Evolutionary conservation across 2,888 invertebrate species (phyloP), one percentile per base, ranked within the genome.

Genomic region (Plebejus anna): DNA sequence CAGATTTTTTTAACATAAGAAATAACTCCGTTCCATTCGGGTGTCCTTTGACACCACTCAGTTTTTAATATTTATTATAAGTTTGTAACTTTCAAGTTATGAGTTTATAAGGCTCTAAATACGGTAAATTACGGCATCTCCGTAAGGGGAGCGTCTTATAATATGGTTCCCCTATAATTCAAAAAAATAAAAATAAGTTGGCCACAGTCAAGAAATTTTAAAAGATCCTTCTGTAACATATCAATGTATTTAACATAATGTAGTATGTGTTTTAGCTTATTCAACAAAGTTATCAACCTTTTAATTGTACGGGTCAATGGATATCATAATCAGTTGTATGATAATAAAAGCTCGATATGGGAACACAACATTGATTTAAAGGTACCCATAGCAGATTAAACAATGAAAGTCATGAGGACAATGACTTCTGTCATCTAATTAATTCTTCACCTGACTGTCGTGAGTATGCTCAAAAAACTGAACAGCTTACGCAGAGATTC

Each of bases 321-420:
- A 32, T 36, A 66, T 28, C 11, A 6, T 61, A 66, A 66, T 66
- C 22, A 66, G 13, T 36, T 36, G 16, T 0, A 66, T 9, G 32
- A 66, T 11, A 32, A 11, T 66, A 28, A 66, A 66, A 36, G 32
- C 32, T 66, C 32, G 28, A 66, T 32, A 66, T 66, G 32, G 66
- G 22, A 32, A 32, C 66, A 51, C 28, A 55, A 47, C 47, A 28
- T 51, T 73, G 73, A 73, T 73, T 73, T 28, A 51, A 73, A 71
- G 71, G 6, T 36, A n/a, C 5, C 73, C 73, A 73, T 73, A 55
- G 13, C 16, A 55, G 51, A 32, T 28, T 32, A 16, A 55, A 32
- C 51, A 55, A 72, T 72, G 13, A 72, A 73, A 72, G 72, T 72
- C 11, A 16, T 16, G 73, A 55, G 73, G 22, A 73, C 73, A 55